Evolutionary conservation across 92 coral and sea anemone genomes (phyloP), one percentile per base, ranked within the genome.

Genomic region (Bergia puertoricense): DNA sequence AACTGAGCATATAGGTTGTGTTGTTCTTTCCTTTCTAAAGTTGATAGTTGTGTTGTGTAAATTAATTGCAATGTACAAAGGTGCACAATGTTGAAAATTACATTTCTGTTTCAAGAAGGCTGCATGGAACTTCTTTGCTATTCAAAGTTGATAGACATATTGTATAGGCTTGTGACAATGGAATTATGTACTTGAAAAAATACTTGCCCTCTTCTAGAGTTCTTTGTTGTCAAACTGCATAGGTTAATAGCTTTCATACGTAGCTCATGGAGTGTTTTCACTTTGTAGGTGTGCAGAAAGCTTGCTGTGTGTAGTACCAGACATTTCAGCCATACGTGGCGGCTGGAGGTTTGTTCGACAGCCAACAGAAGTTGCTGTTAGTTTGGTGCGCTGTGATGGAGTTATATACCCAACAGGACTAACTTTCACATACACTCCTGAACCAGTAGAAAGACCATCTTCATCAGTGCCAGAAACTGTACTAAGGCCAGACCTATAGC

Each of bases 291-390:
- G 99, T 76, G 99, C 94, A 23, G 98, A 95, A 75, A 94, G 99
- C 82, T 94, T 97, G 69, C 82, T 97, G 72, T 97, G 99, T 92
- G 98, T 97, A 6, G 99, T 97, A 8, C 99, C 99, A 8, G 99
- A 97, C 74, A 97, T 97, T 65, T 97, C 99, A 15, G 99, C 99
- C 22, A 95, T 97, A 37, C 96, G 98, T 20, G 96, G 99, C 20
- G 98, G 96, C 37, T 97, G 99, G 99, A 88, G 98, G 77, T 97
- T 97, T 85, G 96, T 95, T n/a, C 94, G 99, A 16, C 98, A 97
- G 89, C 98, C 97, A 11, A 97, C 98, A 67, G 98, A 97, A 80
- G 99, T 97, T 36, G 97, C 99, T 11, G 99, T 97, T 15, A 97
- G 98, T 82, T 88, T 97, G 56, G 99, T 97, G 10, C 94, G 99